phyloP scores from a whole-genome alignment of 2,888 invertebrate species.

The Microctonus aethiopoides region DNA sequence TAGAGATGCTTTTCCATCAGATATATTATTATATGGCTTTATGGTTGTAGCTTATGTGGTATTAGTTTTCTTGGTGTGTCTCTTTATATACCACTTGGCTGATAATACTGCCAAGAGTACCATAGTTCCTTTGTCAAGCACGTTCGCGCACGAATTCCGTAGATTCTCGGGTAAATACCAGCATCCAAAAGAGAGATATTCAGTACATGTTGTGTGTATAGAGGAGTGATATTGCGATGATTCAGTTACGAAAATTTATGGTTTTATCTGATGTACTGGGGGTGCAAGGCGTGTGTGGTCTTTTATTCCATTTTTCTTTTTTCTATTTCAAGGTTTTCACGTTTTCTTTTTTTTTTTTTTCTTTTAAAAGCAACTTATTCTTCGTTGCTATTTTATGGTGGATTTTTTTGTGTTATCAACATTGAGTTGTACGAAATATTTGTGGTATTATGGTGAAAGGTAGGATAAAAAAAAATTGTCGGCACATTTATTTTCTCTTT shows the following conservation, averaged over 20 bases:
- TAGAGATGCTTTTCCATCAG: slow-evolving; percentile 13
- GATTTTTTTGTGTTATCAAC: background rate
- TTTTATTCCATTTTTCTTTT: background rate
- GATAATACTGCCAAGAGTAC: slow-evolving; percentile 41
- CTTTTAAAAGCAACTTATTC: background rate
- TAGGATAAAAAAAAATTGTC: background rate
- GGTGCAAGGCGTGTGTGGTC: background rate
- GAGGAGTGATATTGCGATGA: slow-evolving; percentile 19
- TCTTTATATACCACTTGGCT: background rate
- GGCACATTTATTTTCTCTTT: too few relatives aligned
- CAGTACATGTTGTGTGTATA: background rate
- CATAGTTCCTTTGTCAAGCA: slow-evolving; percentile 43
- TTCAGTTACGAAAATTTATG: slow-evolving; percentile 28
- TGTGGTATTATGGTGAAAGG: background rate
- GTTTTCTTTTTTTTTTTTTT: background rate
- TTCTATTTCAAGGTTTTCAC: background rate
- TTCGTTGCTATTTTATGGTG: background rate
- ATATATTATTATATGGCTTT: background rate
- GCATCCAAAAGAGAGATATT: slow-evolving; percentile 1
- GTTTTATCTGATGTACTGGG: slow-evolving; percentile 16
- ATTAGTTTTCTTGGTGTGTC: background rate
- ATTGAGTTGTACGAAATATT: background rate
- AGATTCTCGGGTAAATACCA: slow-evolving; percentile 34
- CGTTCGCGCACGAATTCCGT: slow-evolving; percentile 32
- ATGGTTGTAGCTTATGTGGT: background rate